Base-by-base conservation (phyloP, 2,888 invertebrate genomes). In the Eupsilia transversa region DNA sequence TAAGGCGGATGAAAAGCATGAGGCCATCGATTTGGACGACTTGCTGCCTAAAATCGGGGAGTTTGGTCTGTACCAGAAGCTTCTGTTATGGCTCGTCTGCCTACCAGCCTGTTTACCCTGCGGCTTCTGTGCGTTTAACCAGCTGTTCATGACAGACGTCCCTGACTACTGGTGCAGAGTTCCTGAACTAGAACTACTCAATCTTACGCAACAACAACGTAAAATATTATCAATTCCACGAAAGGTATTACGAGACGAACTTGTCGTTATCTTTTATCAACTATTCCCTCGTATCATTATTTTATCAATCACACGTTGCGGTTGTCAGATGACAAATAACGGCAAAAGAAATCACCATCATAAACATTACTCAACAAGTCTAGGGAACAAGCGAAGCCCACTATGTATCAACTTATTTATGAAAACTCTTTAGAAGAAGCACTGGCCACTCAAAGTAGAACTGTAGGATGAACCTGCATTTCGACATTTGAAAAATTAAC, bases 81-180 rank as follows among this genome's bases (percentile, higher is more conserved):
- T 98, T 70, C 95, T 99, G 79, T 96, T 98, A 35, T 98, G 98
- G 97, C 97, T 99, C 70, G 98, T 99, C 76, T 98, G 99, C 89
- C 95, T 99, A 80, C 98, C 99, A 27, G 98, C 99, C 5, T 98
- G 99, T 90, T 97, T 99, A 87, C 98, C 99, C 0, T 98, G 99
- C 89, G 99, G 98, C 46, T 99, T 98, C 94, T 98, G 98, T 93
- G 99, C 99, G 7, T 99, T 99, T 94, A 99, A 98, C 95, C 99
- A 99, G 94, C 97, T 99, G 54, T 99, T 99, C 94, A 98, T 99
- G 98, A 97, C 98, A 7, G 98, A 98, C 88, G 97, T 97, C 52
- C 99, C 99, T 0, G 97, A 98, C 60, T 98, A 99, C 94, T 99
- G 99, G 98, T 99, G 99, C 91, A 96, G 94, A 79, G 97, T 98